Evolutionary conservation across 2,888 invertebrate species (phyloP).

Genomic region (Eilema griseolum): DNA sequence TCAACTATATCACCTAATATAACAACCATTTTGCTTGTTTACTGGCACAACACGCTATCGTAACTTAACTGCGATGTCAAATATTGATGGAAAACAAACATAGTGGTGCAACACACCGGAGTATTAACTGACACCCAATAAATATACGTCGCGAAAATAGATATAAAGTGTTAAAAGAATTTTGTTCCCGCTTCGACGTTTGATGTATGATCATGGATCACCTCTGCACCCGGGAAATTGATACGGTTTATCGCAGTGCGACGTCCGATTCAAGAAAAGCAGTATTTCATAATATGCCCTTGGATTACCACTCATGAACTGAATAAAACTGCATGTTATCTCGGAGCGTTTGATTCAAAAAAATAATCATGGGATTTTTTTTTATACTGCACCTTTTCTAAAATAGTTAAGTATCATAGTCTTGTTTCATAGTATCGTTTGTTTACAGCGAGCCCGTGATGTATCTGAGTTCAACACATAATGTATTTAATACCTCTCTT

Average conservation of each 20-base stretch:
- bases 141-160: slow-evolving; percentile 54
- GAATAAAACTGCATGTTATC: too few relatives aligned
- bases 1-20: background rate
- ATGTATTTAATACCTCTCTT: too few relatives aligned
- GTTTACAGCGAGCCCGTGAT: too few relatives aligned
- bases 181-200: slow-evolving; percentile 46
- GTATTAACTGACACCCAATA: slow-evolving; percentile 50
- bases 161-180: slow-evolving; percentile 56
- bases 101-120: slow-evolving; percentile 38
- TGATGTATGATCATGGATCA: slow-evolving; percentile 56
- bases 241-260: slow-evolving; percentile 32
- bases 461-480: too few relatives aligned
- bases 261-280: slow-evolving; percentile 15
- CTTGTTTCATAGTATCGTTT: too few relatives aligned
- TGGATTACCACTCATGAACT: too few relatives aligned
- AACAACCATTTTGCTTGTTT: background rate
- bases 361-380: too few relatives aligned
- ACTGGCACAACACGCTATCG: background rate
- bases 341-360: too few relatives aligned
- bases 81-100: slow-evolving; percentile 28
- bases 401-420: too few relatives aligned
- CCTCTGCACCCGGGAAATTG: slow-evolving; percentile 45
- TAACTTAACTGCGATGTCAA: slow-evolving; percentile 7
- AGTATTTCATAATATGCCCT: background rate
- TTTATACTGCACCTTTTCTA: too few relatives aligned